Base-by-base conservation (phyloP, 2,888 invertebrate species). In the Trichopoda pennipes region DNA sequence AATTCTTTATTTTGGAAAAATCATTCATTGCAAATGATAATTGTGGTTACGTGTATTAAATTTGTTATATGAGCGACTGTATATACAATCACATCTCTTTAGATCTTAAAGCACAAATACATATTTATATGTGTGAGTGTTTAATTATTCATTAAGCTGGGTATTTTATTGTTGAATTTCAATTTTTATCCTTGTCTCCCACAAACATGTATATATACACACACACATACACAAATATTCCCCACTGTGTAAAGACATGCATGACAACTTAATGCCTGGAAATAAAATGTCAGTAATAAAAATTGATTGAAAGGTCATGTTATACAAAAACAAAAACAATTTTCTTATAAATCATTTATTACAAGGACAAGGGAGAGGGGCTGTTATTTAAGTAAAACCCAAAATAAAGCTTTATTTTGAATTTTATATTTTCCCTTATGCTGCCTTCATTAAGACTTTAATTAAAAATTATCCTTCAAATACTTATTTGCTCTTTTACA, bases 251-350 rank as follows among this genome's bases (percentile, higher is more conserved):
- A n/a, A 44, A 12, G 2, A 44, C 42, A 44, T 44, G 16, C 16
- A 44, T 3, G 14, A 44, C 42, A 44, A 3, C 42, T 44, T 16
- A 44, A 44, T 44, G 42, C n/a, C 4, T 44, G 42, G 16, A n/a
- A 44, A 14, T 17, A 44, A 28, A 44, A 53, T 21, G 19, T 12
- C 51, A 42, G 55, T 72, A 66, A 76, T 66, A 61, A 80, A 76
- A 21, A 61, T 53, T 80, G 60, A 66, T 72, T 80, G 70, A 76
- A 80, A 72, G 80, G 74, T 69, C 51, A 74, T 80, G 69, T 69
- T 16, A 21, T 61, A 47, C 69, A 60, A 70, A 6, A 44, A 44
- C 4, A 1, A 14, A 16, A 3, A 2, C 16, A 3, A 3, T 42
- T 42, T 3, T 42, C 3, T 16, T 42, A 12, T 16, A 42, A 9